Percentiles rank a stretch among this genome's conserved stretches.
Conservation (phyloP, 1,140 invertebrate species). For the Anagrus nilaparvatae region DNA sequence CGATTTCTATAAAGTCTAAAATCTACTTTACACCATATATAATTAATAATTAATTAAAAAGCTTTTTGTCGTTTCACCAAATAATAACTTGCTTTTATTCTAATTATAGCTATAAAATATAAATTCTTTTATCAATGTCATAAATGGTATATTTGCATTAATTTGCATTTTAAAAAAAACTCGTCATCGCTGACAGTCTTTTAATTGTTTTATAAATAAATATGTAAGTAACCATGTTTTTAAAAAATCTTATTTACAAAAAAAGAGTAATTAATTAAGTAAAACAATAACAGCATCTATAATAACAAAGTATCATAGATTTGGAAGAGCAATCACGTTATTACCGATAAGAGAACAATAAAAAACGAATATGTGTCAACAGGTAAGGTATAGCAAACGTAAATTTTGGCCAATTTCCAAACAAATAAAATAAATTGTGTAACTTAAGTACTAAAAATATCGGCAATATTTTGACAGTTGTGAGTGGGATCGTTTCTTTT, state of each 20-base stretch:
- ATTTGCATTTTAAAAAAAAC: slow-evolving; percentile 7
- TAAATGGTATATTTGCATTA: slow-evolving; percentile 4
- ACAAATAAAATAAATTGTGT: slow-evolving; percentile 5
- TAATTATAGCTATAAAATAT: slow-evolving; percentile 3
- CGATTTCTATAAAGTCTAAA: slow-evolving; percentile 12
- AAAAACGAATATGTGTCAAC: not conserved
- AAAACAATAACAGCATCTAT: not conserved
- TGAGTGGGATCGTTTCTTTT: not conserved
- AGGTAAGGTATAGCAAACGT: slow-evolving; percentile 8
- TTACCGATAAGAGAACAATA: not conserved
- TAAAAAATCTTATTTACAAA: too few relatives aligned
- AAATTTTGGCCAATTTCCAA: slow-evolving; percentile 13
- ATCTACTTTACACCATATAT: slow-evolving; percentile 15
- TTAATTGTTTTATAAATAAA: slow-evolving; percentile 1
- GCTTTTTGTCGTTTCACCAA: slow-evolving; percentile 2
- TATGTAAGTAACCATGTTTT: slow-evolving; percentile 1
- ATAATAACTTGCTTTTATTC: not conserved
- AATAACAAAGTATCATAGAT: too few relatives aligned
- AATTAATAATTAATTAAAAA: too few relatives aligned
- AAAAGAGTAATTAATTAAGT: too few relatives aligned
- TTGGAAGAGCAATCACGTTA: too few relatives aligned
- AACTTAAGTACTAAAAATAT: slow-evolving; percentile 11
- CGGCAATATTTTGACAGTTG: not conserved
- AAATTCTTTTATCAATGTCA: slow-evolving; percentile 11
- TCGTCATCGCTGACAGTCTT: slow-evolving; percentile 10